Base-by-base conservation (phyloP, 2,888 invertebrate genomes). In the Nineta flava region DNA sequence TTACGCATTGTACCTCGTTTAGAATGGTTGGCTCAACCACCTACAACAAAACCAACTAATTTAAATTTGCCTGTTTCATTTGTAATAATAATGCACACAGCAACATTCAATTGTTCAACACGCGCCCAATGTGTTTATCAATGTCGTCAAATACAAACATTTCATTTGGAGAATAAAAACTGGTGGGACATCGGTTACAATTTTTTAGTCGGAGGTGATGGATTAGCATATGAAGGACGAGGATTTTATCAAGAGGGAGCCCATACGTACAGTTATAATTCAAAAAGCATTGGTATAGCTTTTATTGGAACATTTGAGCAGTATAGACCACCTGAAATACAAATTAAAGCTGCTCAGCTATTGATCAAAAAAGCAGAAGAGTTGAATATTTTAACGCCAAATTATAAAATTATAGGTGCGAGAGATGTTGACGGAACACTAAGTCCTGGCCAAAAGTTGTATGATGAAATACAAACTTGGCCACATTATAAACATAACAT, bases 171-270 rank as follows among this genome's bases (percentile, higher is more conserved):
- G 55, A 68, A 69, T 1, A 62, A 61, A 48, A 60, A 66, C 0
- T 78, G 77, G 70, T 68, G 66, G 44, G 83, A 83, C 58, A 81
- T 83, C 13, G 76, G 68, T 0, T 83, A 81, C 60, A 85, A 81
- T 59, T 85, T 83, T 55, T 63, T 85, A 3, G 41, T 85, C 3
- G 87, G 85, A 1, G 85, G 84, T 9, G 86, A 86, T 59, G 86
- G 86, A 0, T 72, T 75, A 9, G 81, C 77, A 0, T 87, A 85
- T 61, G 76, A 74, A 55, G 86, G 83, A 1, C 75, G 85, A 2
- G 81, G 82, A 3, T 85, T 85, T 85, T 74, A 79, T 55, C 63
- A 65, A 54, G 65, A 74, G 9, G 84, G 84, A 0, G 78, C 83
- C 0, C 83, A 83, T 57, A 73, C 82, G 0, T 69, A 70, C 44